These are phyloP conservation scores for Petromus typicus DNA, from an alignment of 2,113 vertebrate species.

Conservation along the genomic window DNA sequence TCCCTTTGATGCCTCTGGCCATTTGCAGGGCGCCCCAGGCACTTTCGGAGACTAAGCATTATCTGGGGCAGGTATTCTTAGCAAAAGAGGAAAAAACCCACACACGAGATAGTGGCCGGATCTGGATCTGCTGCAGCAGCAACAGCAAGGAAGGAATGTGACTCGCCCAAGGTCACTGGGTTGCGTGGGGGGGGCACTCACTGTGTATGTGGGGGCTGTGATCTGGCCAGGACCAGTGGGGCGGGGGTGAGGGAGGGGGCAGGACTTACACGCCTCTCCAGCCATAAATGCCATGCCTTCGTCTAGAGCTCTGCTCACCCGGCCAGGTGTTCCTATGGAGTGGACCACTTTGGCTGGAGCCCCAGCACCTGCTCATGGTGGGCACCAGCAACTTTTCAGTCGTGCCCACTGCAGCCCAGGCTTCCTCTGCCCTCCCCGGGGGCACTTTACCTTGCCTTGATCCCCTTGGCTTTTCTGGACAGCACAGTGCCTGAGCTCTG, in stretches of 20 bases:
- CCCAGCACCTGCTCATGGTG: background rate
- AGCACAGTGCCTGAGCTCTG: background rate
- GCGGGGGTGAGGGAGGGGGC: background rate
- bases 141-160: conserved; percentile 18
- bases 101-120: conserved; percentile 28
- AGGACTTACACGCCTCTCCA: background rate
- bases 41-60: conserved; percentile 62
- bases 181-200: background rate
- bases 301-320: background rate
- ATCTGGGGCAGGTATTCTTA: conserved; percentile 85
- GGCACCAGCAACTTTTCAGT: background rate
- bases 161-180: conserved; percentile 82
- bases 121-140: background rate
- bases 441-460: background rate
- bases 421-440: background rate
- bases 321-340: background rate
- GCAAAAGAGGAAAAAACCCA: conserved; percentile 54
- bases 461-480: background rate
- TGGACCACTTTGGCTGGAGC: background rate
- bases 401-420: background rate
- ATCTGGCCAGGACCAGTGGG: background rate
- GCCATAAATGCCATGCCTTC: background rate
- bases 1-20: conserved; percentile 66
- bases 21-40: conserved; percentile 36
- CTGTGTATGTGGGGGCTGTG: background rate